Conservation (phyloP, 2,797 vertebrate genomes). For the Notolepis coatsorum region DNA sequence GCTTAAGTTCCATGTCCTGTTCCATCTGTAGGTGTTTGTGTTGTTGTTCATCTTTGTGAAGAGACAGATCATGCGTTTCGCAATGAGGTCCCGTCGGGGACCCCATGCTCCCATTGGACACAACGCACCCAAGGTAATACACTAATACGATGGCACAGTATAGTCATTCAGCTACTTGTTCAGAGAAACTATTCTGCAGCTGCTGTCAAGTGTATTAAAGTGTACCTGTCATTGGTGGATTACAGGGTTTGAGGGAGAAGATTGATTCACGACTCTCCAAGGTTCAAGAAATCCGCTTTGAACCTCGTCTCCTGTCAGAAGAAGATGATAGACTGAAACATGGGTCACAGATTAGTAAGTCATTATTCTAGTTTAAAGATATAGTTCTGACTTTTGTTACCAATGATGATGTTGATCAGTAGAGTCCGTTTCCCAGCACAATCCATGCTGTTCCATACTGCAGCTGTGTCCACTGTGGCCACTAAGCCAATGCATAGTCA, state of each 20-base stretch:
- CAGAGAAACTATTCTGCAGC: not conserved
- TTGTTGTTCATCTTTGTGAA: constrained; percentile 98
- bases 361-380: not conserved
- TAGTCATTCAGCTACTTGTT: not conserved
- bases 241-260: constrained; percentile 90
- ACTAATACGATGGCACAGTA: not conserved
- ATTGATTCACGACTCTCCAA: constrained; percentile 90
- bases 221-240: not conserved
- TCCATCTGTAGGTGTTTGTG: constrained; percentile 89
- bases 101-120: constrained; percentile 95
- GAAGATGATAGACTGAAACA: constrained; percentile 88
- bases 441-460: too few species aligned
- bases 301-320: constrained; percentile 88
- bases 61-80: constrained; percentile 98
- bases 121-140: constrained; percentile 92
- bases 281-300: constrained; percentile 94
- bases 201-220: not conserved
- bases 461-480: too few species aligned
- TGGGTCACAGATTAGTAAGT: constrained; percentile 78
- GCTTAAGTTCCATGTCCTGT: not conserved
- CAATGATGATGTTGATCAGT: too few species aligned
- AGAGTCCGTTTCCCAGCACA: too few species aligned
- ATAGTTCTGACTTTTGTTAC: not conserved
- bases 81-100: constrained; percentile 95
- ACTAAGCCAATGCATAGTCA: too few species aligned